Conservation (phyloP, 2,888 invertebrate genomes). For the Nebria brevicollis region DNA sequence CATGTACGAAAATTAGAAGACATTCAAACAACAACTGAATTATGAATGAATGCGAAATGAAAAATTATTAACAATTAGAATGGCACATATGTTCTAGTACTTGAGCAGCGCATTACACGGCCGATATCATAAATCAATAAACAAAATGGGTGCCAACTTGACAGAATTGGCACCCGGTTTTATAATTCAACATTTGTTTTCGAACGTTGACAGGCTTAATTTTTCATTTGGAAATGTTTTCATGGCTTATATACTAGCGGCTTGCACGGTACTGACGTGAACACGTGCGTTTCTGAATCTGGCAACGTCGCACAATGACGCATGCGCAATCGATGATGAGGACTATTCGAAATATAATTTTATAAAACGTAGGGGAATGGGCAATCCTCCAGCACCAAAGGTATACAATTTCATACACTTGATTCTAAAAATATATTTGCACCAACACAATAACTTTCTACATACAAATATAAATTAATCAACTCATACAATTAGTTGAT, state of each 20-base stretch:
- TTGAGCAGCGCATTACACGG: conserved; percentile 40
- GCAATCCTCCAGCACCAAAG: conserved; percentile 5
- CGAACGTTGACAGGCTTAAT: conserved; percentile 38
- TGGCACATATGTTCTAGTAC: conserved; percentile 21
- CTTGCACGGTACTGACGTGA: background rate
- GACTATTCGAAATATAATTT: conserved; percentile 4
- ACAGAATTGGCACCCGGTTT: conserved; percentile 29
- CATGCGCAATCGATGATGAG: conserved; percentile 6
- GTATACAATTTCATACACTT: background rate
- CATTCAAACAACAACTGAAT: background rate
- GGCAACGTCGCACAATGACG: conserved; percentile 39
- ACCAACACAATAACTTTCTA: background rate
- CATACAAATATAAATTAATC: no score
- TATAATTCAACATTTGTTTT: conserved; percentile 43
- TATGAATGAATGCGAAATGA: conserved; percentile 17
- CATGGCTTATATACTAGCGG: conserved; percentile 18
- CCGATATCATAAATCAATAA: conserved; percentile 46
- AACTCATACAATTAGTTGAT: no score
- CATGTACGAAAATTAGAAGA: background rate
- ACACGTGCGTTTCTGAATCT: conserved; percentile 16
- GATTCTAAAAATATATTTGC: background rate
- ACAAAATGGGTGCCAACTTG: conserved; percentile 45
- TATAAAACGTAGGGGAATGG: conserved; percentile 17
- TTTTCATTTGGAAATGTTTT: conserved; percentile 41
- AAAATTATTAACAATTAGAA: conserved; percentile 45